Percentiles rank a stretch among this genome's conserved stretches.
These are phyloP conservation scores for Mechanitis mazaeus DNA, from an alignment of 2,888 invertebrate genomes.

Conservation along the genomic window DNA sequence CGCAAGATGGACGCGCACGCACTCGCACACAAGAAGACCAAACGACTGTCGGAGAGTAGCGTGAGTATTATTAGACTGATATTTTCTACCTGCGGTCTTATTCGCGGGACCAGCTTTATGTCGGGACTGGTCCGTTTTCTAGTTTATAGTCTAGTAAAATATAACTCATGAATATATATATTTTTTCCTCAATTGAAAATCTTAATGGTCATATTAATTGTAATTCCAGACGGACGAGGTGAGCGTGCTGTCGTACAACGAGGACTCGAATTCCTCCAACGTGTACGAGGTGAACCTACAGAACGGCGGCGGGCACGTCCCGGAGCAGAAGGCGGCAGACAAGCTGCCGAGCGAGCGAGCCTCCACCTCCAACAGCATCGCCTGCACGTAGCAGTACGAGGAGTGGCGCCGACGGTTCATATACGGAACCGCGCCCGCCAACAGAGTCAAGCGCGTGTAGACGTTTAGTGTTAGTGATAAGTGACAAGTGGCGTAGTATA, in stretches of 20 bases:
- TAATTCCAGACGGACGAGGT: conserved; percentile 60
- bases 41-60: conserved; percentile 64
- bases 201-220: not conserved
- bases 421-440: conserved; percentile 51
- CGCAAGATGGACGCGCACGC: conserved; percentile 50
- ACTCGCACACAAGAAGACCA: conserved; percentile 52
- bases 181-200: no score
- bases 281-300: conserved; percentile 59
- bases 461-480: conserved; percentile 27
- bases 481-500: conserved; percentile 14
- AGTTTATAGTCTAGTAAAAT: no score
- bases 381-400: conserved; percentile 69
- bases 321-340: conserved; percentile 27
- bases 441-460: conserved; percentile 41
- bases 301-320: conserved; percentile 38
- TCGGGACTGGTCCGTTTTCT: not conserved
- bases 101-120: no score
- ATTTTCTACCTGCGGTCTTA: no score
- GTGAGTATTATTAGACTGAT: conserved; percentile 42
- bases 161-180: no score
- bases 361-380: conserved; percentile 55
- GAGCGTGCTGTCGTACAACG: conserved; percentile 62
- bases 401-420: conserved; percentile 66
- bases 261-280: conserved; percentile 69
- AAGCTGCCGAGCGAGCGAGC: conserved; percentile 37